Percentiles rank a stretch among this genome's conserved stretches.
These are phyloP conservation scores for Acanthosepion pharaonis DNA, from an alignment of 2,888 invertebrate species.

Conservation along the genomic window DNA sequence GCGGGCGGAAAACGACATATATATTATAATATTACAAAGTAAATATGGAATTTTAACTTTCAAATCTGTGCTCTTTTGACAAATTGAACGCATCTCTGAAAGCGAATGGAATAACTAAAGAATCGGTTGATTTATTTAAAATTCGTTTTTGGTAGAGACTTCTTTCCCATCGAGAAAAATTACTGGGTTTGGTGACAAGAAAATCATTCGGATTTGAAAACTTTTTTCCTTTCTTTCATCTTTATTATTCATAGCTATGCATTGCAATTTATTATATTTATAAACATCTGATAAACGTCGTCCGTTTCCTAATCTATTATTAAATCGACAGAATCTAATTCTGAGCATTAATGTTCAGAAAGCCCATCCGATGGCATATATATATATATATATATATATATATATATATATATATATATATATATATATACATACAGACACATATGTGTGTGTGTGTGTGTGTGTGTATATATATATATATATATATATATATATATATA, in stretches of 20 bases:
- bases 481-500: no score
- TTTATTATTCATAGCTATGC: neutral
- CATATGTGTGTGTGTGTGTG: no score
- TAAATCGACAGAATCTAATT: neutral
- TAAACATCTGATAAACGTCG: neutral
- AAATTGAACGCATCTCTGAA: neutral
- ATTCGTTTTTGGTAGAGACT: neutral
- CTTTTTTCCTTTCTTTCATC: neutral
- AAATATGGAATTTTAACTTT: neutral
- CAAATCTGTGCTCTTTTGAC: neutral
- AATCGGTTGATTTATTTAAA: neutral
- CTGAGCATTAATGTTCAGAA: neutral
- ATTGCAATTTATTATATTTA: slow-evolving; percentile 24
- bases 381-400: no score
- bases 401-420: no score
- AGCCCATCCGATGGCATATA: no score
- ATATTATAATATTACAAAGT: slow-evolving; percentile 3
- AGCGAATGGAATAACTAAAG: neutral
- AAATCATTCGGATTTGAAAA: neutral
- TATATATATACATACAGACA: no score
- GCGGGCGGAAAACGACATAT: neutral
- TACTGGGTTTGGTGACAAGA: neutral
- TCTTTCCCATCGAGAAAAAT: neutral
- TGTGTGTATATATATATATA: no score
- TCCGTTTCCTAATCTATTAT: neutral